These are phyloP conservation scores for Xestia rhomboidea DNA, from an alignment of 2,888 invertebrate genomes.

Conservation along the genomic window DNA sequence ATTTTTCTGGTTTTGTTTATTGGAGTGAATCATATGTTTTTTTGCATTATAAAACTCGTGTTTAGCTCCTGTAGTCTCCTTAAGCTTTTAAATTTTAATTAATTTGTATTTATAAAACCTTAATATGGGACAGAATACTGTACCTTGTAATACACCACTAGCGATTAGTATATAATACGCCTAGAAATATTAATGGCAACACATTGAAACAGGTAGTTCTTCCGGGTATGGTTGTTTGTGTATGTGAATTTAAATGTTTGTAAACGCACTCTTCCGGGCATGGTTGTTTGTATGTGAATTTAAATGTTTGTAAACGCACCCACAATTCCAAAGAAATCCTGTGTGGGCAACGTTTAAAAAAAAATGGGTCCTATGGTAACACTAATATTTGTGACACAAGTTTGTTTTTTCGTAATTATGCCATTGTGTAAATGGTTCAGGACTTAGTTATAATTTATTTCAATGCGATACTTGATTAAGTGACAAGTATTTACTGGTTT, in stretches of 20 bases:
- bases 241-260: no score
- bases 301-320: no score
- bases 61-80: no score
- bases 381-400: not conserved
- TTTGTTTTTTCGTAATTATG: not conserved
- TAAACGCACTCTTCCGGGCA: no score
- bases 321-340: no score
- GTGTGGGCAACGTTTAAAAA: no score
- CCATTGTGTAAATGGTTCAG: not conserved
- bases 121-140: not conserved
- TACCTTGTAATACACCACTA: not conserved
- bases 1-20: no score
- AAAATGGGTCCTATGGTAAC: not conserved
- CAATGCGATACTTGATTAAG: not conserved
- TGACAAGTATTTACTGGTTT: not conserved
- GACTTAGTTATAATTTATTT: not conserved
- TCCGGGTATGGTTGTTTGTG: no score
- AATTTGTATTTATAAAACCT: not conserved
- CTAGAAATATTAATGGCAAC: not conserved
- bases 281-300: no score
- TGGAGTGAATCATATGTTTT: no score
- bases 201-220: not conserved
- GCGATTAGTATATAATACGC: not conserved
- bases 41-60: no score
- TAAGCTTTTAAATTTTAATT: not conserved